phyloP scores from a whole-genome alignment of 2,888 invertebrate species.

The Drosophila greeni region DNA sequence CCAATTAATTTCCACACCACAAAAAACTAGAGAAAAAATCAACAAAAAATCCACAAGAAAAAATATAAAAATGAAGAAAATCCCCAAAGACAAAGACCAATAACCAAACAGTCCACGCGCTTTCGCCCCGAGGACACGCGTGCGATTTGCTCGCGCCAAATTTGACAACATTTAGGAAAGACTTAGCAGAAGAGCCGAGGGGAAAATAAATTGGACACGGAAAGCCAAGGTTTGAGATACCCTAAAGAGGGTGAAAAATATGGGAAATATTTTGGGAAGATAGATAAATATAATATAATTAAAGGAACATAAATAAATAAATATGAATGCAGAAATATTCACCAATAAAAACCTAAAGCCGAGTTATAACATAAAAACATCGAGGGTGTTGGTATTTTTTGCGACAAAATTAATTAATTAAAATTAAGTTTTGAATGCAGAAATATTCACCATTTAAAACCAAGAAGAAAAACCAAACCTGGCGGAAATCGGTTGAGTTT shows the following conservation, averaged over 20 bases:
- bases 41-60: background rate
- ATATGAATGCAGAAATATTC: no score
- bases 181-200: background rate
- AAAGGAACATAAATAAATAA: background rate
- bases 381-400: no score
- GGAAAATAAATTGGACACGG: background rate
- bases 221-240: background rate
- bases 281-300: background rate
- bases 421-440: no score
- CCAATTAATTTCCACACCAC: constrained; percentile 40
- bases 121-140: constrained; percentile 39
- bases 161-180: constrained; percentile 57
- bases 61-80: no score
- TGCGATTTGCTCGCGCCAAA: constrained; percentile 63
- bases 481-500: no score
- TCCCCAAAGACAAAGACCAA: background rate
- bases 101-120: constrained; percentile 9
- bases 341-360: no score
- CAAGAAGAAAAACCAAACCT: no score
- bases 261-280: background rate
- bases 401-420: no score
- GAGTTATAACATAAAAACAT: no score
- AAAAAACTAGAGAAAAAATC: background rate
- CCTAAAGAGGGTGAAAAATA: background rate
- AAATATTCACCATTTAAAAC: no score